Evolutionary conservation across 2,888 invertebrate genomes (phyloP), one percentile per base, ranked within the genome.

Genomic region (Melieria omissa): DNA sequence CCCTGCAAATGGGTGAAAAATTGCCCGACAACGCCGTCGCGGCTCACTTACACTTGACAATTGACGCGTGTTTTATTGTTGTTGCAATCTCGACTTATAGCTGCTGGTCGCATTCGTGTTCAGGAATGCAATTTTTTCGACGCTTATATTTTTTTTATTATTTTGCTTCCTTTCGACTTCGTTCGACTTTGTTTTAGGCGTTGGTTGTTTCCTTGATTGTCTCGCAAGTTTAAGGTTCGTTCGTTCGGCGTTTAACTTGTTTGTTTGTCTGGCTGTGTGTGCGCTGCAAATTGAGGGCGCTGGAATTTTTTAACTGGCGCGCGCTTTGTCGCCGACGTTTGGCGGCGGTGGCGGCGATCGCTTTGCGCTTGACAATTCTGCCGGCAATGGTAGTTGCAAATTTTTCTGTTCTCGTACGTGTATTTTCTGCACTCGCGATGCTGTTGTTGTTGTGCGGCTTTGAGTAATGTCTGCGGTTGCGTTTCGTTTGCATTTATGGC

Each of bases 401-500:
- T 29, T 29, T 60, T 67, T 14, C 16, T 52, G 49, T 47, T 42
- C 14, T 52, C 52, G 47, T 49, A n/a, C 12, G 41, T 42, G 4
- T 7, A 47, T 45, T 49, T 41, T 64, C 29, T 49, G 42, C 10
- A 6, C 52, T 68, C 16, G 52, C 52, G 52, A 41, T 16, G 7
- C 16, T 29, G 14, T 55, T 45, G 14, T 65, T n/a, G 41, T 52
- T 52, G 10, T 68, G 29, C 6, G 6, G 12, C 8, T 60, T 60
- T n/a, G 8, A 44, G 44, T 61, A n/a, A 5, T 54, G 9, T 10
- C 29, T 44, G 7, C 52, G 12, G 49, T 62, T 54, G 52, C 5
- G 3, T 54, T 62, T 55, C 14, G 16, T 54, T 62, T 45, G 61
- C 10, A 52, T 61, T 52, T 49, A 61, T 29, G 42, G 45, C 10